These are phyloP conservation scores for Ceriagrion tenellum DNA, from an alignment of 2,888 invertebrate genomes.

Conservation along the genomic window DNA sequence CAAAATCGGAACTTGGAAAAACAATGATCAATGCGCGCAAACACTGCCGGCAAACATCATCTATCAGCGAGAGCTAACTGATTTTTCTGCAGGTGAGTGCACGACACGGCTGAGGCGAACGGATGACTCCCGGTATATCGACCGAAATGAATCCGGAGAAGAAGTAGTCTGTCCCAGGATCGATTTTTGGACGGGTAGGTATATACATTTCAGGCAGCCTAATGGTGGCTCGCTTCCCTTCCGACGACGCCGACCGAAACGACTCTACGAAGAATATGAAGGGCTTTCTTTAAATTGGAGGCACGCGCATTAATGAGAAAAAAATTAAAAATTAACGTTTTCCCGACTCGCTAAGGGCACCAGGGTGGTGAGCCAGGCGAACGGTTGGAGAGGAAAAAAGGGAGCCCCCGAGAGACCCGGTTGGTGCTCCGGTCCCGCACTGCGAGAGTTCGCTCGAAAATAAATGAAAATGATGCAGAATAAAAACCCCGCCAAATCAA, in stretches of 20 bases:
- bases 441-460: background rate
- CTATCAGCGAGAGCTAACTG: too few relatives aligned
- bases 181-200: background rate
- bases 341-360: constrained; percentile 15
- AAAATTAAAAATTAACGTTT: background rate
- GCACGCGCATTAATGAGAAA: background rate
- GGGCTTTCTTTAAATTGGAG: background rate
- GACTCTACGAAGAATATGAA: background rate
- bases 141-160: background rate
- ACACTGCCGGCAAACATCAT: too few relatives aligned
- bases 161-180: background rate
- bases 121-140: background rate
- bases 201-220: background rate
- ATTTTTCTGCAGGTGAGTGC: too few relatives aligned
- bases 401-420: background rate
- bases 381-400: background rate
- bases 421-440: background rate
- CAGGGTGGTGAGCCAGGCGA: background rate
- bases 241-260: background rate
- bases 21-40: too few relatives aligned
- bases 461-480: background rate
- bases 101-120: too few relatives aligned
- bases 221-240: background rate
- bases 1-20: too few relatives aligned
- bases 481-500: background rate